Percentiles rank a stretch among this genome's conserved stretches.
Evolutionary conservation across 1,140 invertebrate genomes (phyloP).

Genomic region (Leucophenga varia): DNA sequence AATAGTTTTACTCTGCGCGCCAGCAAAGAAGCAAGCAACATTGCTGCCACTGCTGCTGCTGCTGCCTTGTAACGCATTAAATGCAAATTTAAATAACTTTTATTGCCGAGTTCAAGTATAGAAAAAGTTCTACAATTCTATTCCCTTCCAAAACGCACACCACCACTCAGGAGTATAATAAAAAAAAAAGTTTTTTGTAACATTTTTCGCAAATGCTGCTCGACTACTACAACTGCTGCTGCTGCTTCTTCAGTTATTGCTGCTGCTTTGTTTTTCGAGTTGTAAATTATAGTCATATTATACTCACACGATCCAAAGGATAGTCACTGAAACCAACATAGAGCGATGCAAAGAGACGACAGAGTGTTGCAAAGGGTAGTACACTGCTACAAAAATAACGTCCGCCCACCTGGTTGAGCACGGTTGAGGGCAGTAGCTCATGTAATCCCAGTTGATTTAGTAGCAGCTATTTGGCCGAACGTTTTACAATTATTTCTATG

Average conservation of each 20-base stretch:
- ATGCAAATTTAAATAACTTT: constrained; percentile 50
- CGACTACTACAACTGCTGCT: too few species aligned
- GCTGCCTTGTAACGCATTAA: constrained; percentile 51
- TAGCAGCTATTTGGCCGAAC: constrained; percentile 23
- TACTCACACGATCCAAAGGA: constrained; percentile 52
- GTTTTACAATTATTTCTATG: too few species aligned
- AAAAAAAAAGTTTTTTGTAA: constrained; percentile 48
- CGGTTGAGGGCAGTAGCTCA: constrained; percentile 37
- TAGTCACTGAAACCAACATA: constrained; percentile 49
- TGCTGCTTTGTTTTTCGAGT: constrained; percentile 34
- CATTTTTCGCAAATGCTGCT: too few species aligned
- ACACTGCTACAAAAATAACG: constrained; percentile 29
- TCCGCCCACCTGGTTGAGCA: constrained; percentile 40
- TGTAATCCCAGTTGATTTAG: constrained; percentile 46
- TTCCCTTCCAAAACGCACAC: too few species aligned
- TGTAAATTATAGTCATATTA: constrained; percentile 36
- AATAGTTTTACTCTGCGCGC: constrained; percentile 4
- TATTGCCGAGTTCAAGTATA: constrained; percentile 46
- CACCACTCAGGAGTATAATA: constrained; percentile 50
- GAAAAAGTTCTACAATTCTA: too few species aligned
- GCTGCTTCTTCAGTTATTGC: constrained; percentile 39
- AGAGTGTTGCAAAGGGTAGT: constrained; percentile 36
- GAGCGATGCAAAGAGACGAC: constrained; percentile 35
- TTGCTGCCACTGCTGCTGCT: too few species aligned
- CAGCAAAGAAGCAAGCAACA: too few species aligned